phyloP scores from a whole-genome alignment of 2,113 vertebrate genomes.

The Gobiocypris rarus region DNA sequence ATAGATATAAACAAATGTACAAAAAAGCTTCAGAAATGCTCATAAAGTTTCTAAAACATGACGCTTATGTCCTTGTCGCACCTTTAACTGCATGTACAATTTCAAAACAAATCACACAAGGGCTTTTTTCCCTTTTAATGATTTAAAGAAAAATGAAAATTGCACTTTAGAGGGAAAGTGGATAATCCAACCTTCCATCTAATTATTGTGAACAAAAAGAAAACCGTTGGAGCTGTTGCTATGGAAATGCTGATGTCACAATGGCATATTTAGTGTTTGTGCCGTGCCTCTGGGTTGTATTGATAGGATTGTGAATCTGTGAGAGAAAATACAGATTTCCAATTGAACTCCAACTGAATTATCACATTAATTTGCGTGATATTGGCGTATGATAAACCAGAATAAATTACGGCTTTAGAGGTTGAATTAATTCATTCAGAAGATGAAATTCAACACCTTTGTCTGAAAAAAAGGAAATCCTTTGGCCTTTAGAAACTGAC shows the following conservation, averaged over 20 bases:
- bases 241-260: slow-evolving; percentile 31
- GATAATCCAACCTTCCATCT: background rate
- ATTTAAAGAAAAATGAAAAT: background rate
- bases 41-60: background rate
- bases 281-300: background rate
- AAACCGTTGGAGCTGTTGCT: background rate
- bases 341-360: background rate
- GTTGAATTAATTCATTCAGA: slow-evolving; percentile 5
- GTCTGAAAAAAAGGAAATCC: background rate
- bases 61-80: background rate
- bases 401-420: background rate
- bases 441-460: background rate
- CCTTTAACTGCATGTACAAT: background rate
- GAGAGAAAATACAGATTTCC: slow-evolving; percentile 16
- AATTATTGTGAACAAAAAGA: background rate
- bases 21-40: background rate
- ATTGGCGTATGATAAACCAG: background rate
- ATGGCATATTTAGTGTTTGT: background rate
- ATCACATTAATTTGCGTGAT: background rate
- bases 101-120: background rate
- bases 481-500: slow-evolving; percentile 17
- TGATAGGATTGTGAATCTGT: background rate
- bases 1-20: background rate
- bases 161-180: background rate
- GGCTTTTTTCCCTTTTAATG: background rate